Conservation (phyloP, 2,113 vertebrate species). For the Gallinago media region DNA sequence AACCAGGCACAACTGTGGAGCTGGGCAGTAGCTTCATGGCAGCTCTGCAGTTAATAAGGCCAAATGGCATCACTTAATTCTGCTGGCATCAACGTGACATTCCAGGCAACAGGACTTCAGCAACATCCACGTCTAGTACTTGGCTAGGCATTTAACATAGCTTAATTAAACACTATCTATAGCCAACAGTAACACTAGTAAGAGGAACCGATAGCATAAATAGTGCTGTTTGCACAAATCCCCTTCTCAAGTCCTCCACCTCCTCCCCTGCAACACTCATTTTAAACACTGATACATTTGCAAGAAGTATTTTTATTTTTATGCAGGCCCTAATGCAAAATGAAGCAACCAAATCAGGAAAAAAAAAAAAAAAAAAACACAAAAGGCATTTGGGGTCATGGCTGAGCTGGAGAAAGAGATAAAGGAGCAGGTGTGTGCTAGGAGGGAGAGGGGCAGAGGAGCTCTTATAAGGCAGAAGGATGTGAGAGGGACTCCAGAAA, state of each 20-base stretch:
- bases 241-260: conserved; percentile 39
- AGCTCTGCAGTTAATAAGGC: not conserved
- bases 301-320: conserved; percentile 43
- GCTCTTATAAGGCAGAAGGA: not conserved
- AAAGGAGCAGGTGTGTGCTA: conserved; percentile 29
- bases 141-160: conserved; percentile 37
- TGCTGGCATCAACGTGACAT: conserved; percentile 60
- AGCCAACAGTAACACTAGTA: conserved; percentile 68
- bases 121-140: conserved; percentile 43
- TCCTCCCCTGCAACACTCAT: conserved; percentile 22
- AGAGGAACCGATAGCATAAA: conserved; percentile 47
- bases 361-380: not conserved
- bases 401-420: conserved; percentile 24
- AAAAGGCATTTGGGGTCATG: conserved; percentile 16
- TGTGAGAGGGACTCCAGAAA: not conserved
- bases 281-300: conserved; percentile 31
- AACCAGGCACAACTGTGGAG: not conserved
- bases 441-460: not conserved
- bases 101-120: conserved; percentile 43
- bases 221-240: conserved; percentile 38
- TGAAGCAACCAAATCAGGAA: conserved; percentile 21
- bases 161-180: conserved; percentile 75
- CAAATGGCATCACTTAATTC: conserved; percentile 52
- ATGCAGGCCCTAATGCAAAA: not conserved
- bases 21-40: not conserved